These are phyloP conservation scores for Lysandra bellargus DNA, from an alignment of 2,888 invertebrate species.

Conservation along the genomic window DNA sequence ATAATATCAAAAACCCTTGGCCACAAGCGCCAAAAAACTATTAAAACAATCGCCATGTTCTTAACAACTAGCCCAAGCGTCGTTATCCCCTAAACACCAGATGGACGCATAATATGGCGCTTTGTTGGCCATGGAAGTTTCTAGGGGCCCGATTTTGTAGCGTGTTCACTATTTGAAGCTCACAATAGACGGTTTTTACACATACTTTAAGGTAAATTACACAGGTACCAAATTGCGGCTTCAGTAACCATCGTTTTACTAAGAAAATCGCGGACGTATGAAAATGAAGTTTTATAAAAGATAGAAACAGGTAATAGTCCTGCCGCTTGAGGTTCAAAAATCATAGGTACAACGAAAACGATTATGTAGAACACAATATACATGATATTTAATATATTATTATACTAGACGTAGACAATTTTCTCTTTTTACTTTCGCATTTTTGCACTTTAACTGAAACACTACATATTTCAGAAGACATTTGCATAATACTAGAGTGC, in stretches of 20 bases:
- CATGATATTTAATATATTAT: too few species aligned
- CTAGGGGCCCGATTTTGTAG: conserved; percentile 48
- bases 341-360: too few species aligned
- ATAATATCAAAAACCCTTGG: conserved; percentile 6
- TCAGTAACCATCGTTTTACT: background rate
- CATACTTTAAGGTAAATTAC: background rate
- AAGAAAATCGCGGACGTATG: background rate
- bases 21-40: background rate
- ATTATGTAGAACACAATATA: too few species aligned
- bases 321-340: too few species aligned
- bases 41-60: conserved; percentile 26
- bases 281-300: too few species aligned
- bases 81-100: conserved; percentile 53
- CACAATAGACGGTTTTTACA: conserved; percentile 25
- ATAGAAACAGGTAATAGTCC: too few species aligned
- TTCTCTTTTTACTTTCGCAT: background rate
- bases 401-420: background rate
- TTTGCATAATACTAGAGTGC: conserved; percentile 8
- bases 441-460: background rate
- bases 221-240: background rate
- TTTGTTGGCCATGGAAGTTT: conserved; percentile 65
- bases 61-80: conserved; percentile 26
- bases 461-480: conserved; percentile 2
- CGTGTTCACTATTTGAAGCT: conserved; percentile 36
- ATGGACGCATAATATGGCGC: conserved; percentile 54